Base-by-base conservation (phyloP, 2,113 vertebrate species). In the Corynorhinus townsendii region DNA sequence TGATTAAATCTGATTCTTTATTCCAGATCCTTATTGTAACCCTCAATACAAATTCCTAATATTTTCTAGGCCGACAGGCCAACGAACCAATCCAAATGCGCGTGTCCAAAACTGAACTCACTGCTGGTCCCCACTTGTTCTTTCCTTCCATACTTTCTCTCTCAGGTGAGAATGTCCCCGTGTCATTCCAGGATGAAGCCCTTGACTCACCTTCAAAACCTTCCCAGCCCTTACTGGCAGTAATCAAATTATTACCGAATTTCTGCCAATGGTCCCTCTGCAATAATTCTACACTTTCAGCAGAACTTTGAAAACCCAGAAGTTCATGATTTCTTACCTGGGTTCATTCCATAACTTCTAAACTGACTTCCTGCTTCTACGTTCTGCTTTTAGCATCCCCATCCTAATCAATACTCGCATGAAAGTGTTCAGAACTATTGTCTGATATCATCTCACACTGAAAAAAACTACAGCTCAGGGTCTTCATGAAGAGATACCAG, bases 1-100 rank as follows among this genome's bases (percentile, higher is more conserved):
- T 43, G 16, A 68, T 83, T 64, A 75, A 86, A 40, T 38, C 20
- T 59, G 43, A 95, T 79, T 59, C 7, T 76, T 91, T 45, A 64
- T 66, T 62, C 49, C 1, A 66, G 64, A 68, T 81, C 10, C 91
- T 92, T 73, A 83, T 88, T 86, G 30, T 28, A 59, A 82, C 1
- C 11, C 22, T 33, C 35, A 35, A 20, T 62, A 72, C 15, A 90
- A 83, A 88, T 26, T 47, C 71, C 45, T 68, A 40, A 33, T 7
- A n/a, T 38, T 20, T 76, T 93, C 38, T 14, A 64, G n/a, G 16
- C 30, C 1, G 0, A 40, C 8, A 30, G 28, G 47, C 3, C 2
- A 59, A 52, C 33, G 82, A 68, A 91, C 8, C 49, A 7, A 68
- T 85, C 35, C 28, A 87, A 86, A 87, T 54, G 47, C 14, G 11